phyloP scores from a whole-genome alignment of 2,888 invertebrate genomes.

The Cerceris ruficornis region DNA sequence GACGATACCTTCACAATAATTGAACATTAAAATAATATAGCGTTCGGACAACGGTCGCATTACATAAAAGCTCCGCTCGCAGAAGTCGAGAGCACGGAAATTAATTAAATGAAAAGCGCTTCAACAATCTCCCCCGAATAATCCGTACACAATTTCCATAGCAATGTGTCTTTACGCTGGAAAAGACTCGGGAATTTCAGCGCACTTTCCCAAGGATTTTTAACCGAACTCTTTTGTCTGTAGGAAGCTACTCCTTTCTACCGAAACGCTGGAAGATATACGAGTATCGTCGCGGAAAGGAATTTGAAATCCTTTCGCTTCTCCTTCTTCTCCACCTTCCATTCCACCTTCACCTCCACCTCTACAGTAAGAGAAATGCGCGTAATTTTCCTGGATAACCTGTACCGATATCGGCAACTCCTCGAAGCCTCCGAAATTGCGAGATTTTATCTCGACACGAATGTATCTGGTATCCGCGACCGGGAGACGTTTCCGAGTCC shows the following conservation, averaged over 20 bases:
- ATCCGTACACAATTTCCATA: no score
- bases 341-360: not conserved
- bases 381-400: conserved; percentile 46
- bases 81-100: no score
- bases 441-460: conserved; percentile 56
- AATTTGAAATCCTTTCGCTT: conserved; percentile 11
- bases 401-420: conserved; percentile 44
- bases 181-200: not conserved
- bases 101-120: no score
- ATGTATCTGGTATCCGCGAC: conserved; percentile 46
- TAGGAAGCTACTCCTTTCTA: not conserved
- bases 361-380: conserved; percentile 26
- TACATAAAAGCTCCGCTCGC: no score
- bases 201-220: not conserved
- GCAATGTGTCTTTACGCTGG: not conserved
- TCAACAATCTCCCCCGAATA: no score
- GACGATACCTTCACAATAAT: no score
- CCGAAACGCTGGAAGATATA: not conserved
- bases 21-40: no score
- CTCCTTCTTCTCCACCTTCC: not conserved
- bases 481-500: conserved; percentile 34
- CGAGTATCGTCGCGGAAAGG: not conserved
- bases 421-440: conserved; percentile 50
- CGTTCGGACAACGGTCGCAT: no score
- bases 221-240: not conserved